phyloP scores from a whole-genome alignment of 2,888 invertebrate species.

The Koerneria pararmatus region DNA sequence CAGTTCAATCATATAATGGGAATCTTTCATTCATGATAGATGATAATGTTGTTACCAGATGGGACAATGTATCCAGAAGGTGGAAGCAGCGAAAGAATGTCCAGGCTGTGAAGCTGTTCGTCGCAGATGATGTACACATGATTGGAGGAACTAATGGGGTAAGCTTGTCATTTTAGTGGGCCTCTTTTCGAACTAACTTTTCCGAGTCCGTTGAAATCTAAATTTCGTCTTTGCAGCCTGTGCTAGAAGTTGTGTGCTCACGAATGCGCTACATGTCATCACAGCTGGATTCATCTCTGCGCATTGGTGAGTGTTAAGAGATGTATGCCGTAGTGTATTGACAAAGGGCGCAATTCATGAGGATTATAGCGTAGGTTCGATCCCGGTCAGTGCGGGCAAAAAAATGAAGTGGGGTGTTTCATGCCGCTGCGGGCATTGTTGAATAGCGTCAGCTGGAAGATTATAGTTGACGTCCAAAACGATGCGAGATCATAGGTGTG shows the following conservation, averaged over 20 bases:
- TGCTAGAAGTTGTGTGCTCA: slow-evolving; percentile 84
- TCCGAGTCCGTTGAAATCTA: neutral
- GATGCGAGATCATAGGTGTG: too few species aligned
- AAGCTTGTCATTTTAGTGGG: slow-evolving; percentile 26
- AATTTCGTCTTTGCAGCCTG: slow-evolving; percentile 67
- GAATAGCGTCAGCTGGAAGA: too few species aligned
- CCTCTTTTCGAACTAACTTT: neutral
- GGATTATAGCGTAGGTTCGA: too few species aligned
- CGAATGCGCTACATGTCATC: slow-evolving; percentile 90
- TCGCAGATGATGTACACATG: slow-evolving; percentile 88
- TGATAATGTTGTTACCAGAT: too few species aligned
- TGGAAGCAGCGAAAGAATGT: slow-evolving; percentile 99
- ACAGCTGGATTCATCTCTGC: slow-evolving; percentile 68
- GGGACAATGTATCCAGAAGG: slow-evolving; percentile 93
- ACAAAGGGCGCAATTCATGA: too few species aligned
- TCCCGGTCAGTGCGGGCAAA: too few species aligned
- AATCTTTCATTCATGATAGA: neutral
- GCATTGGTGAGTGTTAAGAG: too few species aligned
- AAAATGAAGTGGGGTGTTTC: too few species aligned
- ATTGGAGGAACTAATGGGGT: slow-evolving; percentile 66
- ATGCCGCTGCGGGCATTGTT: too few species aligned
- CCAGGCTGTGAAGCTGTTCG: slow-evolving; percentile 89
- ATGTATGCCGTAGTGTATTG: too few species aligned
- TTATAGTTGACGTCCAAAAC: too few species aligned
- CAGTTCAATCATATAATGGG: too few species aligned